phyloP scores from a whole-genome alignment of 2,797 vertebrate genomes.

The Esox masquinongy region DNA sequence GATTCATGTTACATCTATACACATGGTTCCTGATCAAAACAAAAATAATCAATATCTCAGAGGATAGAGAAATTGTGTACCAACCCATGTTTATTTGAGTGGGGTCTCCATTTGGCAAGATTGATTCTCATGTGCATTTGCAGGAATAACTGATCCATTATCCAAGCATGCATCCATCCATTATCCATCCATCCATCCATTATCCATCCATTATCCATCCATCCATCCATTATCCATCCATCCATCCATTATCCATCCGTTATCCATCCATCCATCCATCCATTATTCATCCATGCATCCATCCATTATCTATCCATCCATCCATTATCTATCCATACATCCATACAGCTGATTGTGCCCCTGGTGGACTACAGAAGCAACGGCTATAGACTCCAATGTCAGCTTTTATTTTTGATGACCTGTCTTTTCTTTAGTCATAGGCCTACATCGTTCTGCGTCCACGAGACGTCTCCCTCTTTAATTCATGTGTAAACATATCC shows the following conservation, averaged over 20 bases:
- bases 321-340: too few species aligned
- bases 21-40: constrained; percentile 42
- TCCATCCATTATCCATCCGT: too few species aligned
- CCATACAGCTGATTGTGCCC: too few species aligned
- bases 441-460: background rate
- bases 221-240: too few species aligned
- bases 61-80: constrained; percentile 34
- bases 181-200: too few species aligned
- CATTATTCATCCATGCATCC: too few species aligned
- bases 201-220: too few species aligned
- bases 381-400: background rate
- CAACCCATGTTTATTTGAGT: constrained; percentile 14
- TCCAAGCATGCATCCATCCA: too few species aligned
- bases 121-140: constrained; percentile 23
- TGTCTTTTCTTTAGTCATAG: background rate
- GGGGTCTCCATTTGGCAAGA: constrained; percentile 21
- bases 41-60: constrained; percentile 59
- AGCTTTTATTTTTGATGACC: background rate
- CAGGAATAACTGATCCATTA: constrained; percentile 18
- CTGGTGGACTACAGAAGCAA: background rate
- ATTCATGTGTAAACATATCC: background rate
- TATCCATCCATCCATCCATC: too few species aligned
- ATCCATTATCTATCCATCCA: too few species aligned
- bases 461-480: background rate
- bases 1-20: too few species aligned